These are phyloP conservation scores for Heliconius hermathena DNA, from an alignment of 1,140 invertebrate genomes.

Conservation along the genomic window DNA sequence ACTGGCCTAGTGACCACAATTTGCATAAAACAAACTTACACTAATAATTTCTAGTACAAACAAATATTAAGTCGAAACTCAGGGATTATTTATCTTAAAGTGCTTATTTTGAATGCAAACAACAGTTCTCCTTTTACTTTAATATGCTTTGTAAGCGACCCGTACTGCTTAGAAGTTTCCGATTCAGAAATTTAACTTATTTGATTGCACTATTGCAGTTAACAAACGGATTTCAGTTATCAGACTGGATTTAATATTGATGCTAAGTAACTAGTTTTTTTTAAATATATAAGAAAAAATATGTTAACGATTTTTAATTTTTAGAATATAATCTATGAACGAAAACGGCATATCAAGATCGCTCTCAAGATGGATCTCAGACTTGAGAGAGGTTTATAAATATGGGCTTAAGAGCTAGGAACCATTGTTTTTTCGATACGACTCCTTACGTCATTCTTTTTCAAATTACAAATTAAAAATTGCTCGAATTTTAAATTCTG, in stretches of 20 bases:
- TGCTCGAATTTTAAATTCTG: no score
- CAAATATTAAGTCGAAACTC: not conserved
- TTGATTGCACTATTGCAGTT: slow-evolving; percentile 4
- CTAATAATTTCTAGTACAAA: not conserved
- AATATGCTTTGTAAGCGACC: not conserved
- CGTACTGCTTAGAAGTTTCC: not conserved
- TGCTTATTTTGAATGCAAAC: not conserved
- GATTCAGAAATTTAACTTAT: not conserved
- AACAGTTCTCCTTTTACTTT: not conserved
- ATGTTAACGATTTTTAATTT: no score
- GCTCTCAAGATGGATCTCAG: no score
- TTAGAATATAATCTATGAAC: no score
- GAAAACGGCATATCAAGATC: no score
- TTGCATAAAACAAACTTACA: not conserved
- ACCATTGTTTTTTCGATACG: no score
- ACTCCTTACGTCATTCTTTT: no score
- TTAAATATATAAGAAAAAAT: no score
- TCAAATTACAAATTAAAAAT: no score
- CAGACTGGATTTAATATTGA: not conserved
- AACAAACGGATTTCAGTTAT: not conserved
- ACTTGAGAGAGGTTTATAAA: no score
- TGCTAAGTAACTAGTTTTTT: no score
- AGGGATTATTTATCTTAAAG: not conserved
- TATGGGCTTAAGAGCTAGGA: no score
- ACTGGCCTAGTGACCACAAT: not conserved